Base-by-base conservation (phyloP, 2,113 vertebrate species). In the Amazona vittata region DNA sequence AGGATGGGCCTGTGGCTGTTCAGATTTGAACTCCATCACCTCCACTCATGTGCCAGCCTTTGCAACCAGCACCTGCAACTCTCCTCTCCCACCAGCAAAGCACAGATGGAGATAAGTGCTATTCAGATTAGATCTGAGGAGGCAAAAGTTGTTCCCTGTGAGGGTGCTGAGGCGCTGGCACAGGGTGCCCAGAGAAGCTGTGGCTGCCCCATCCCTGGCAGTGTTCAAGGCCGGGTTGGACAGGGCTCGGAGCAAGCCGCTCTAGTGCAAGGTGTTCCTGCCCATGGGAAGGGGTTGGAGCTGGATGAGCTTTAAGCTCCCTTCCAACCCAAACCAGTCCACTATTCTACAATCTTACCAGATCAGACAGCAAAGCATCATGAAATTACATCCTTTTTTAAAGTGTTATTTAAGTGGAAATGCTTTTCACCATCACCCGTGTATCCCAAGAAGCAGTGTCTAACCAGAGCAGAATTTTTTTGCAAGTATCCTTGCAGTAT, bases 1-100 rank as follows among this genome's bases (percentile, higher is more conserved):
- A 20, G 49, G 47, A 16, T 1, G 2, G 16, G 11, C 20, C 52
- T 35, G 1, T 1, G 25, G 16, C 2, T 31, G 24, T 5, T 59
- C 12, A 7, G 19, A 14, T 26, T 24, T 17, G 49, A 37, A 6
- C 37, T 18, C 60, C 31, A 7, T 10, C 2, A 10, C 53, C 68
- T 11, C 44, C 24, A 41, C 71, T 73, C 31, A 11, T 29, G 44
- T 1, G 18, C 10, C 37, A 73, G 16, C 52, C 47, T 47, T 11
- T 37, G 50, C 64, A 77, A 6, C 35, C 1, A 39, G 5, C 43
- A 37, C 70, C 81, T 49, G 50, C 53, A 39, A 3, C 39, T 14
- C 57, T 17, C 13, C 50, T 19, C 64, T 24, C 11, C 11, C 71
- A 8, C 10, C 65, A 43, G 29, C 35, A 28, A 28, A 50, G 41